Evolutionary conservation across 2,113 vertebrate genomes (phyloP).

Genomic region (Myiagra hebetior): DNA sequence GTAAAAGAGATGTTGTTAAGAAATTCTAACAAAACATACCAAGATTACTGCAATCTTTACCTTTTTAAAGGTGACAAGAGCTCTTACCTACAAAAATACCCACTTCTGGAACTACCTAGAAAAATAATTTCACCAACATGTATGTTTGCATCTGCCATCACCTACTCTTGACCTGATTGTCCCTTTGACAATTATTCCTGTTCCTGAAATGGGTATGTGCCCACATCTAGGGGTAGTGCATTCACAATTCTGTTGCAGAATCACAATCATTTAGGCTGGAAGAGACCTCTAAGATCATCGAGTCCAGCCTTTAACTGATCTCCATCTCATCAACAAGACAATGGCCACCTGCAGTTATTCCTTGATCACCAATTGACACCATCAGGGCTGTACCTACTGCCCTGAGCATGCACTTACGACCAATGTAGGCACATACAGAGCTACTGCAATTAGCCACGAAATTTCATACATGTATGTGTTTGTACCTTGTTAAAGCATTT

Average conservation of each 20-base stretch:
- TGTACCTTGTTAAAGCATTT: neutral
- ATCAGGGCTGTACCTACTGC: neutral
- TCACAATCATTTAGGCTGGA: neutral
- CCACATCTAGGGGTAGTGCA: too few relatives aligned
- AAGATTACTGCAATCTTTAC: neutral
- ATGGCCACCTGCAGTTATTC: neutral
- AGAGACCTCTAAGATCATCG: neutral
- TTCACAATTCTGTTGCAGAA: neutral
- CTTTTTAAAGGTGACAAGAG: neutral
- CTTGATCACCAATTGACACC: neutral
- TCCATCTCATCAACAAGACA: too few relatives aligned
- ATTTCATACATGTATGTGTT: neutral
- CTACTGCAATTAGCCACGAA: neutral
- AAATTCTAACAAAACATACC: neutral
- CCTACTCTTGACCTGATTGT: neutral
- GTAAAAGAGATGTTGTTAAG: neutral
- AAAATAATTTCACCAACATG: neutral
- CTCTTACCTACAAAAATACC: rapidly evolving
- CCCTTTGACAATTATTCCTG: neutral
- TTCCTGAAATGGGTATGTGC: neutral
- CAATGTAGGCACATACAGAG: neutral
- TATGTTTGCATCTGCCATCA: neutral
- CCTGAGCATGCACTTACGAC: neutral
- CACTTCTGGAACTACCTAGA: neutral
- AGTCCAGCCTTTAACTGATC: neutral